Evolutionary conservation across 1,140 invertebrate genomes (phyloP).

Genomic region (Pollicipes pollicipes): DNA sequence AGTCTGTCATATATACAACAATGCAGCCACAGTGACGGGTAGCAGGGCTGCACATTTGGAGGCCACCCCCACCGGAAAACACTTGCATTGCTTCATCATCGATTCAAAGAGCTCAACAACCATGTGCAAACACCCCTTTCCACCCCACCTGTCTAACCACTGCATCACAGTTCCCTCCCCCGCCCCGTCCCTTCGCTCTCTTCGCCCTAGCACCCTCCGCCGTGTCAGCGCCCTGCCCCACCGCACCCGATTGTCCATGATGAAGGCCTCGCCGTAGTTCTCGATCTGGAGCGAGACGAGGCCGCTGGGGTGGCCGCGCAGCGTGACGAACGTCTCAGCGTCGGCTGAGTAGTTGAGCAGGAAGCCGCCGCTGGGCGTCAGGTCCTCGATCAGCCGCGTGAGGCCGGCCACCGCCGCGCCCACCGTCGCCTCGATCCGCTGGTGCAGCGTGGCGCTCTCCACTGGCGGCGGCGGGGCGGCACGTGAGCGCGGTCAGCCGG

Average conservation of each 20-base stretch:
- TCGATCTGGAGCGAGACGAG: background rate
- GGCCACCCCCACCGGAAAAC: background rate
- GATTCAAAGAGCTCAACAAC: no score
- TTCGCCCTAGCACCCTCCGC: background rate
- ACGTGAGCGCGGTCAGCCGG: no score
- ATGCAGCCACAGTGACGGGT: no score
- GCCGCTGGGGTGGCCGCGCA: background rate
- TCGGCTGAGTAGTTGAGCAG: background rate
- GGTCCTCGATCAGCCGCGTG: background rate
- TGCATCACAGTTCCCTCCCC: no score
- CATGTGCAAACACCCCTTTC: no score
- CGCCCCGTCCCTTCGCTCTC: no score
- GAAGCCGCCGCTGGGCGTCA: background rate
- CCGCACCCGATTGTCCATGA: background rate
- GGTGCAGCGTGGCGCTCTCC: background rate
- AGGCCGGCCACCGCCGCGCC: background rate
- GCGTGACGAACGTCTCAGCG: background rate
- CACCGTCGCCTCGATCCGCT: background rate
- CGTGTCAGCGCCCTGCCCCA: background rate
- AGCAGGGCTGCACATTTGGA: no score
- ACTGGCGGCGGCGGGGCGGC: no score
- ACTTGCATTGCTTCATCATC: no score
- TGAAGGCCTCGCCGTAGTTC: background rate
- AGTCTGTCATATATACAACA: no score
- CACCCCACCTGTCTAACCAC: no score